A percentile compares a stretch with the other conserved stretches of the same genome.
Conservation (phyloP, 2,888 invertebrate species). For the Morpho achilles region DNA sequence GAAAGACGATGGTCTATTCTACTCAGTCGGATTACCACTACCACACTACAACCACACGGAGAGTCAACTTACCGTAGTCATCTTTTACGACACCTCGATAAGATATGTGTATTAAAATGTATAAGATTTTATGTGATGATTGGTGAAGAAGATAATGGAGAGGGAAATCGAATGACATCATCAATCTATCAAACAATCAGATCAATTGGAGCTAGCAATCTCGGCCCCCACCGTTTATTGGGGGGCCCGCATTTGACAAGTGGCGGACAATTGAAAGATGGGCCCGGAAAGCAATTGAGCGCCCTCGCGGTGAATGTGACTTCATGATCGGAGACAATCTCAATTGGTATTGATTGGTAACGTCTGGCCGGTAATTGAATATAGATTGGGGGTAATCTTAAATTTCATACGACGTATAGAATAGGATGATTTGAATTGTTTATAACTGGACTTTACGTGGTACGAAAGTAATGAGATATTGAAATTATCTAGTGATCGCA, state of each 20-base stretch:
- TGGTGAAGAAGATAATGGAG: neutral
- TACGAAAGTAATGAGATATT: no score
- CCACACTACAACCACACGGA: no score
- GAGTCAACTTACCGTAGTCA: no score
- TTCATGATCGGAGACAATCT: conserved; percentile 59
- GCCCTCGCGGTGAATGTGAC: conserved; percentile 55
- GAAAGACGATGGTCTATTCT: no score
- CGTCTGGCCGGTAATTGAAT: conserved; percentile 22
- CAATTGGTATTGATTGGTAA: conserved; percentile 47
- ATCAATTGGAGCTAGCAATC: conserved; percentile 26
- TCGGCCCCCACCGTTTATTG: conserved; percentile 20
- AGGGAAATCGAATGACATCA: neutral
- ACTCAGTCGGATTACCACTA: no score
- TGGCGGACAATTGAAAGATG: conserved; percentile 59
- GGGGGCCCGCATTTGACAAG: conserved; percentile 23
- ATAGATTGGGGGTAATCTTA: conserved; percentile 14
- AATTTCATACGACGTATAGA: neutral
- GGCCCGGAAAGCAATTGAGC: conserved; percentile 54
- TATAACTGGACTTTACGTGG: no score
- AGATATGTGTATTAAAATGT: no score
- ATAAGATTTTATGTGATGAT: no score
- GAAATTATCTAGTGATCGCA: no score
- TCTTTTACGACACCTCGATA: no score
- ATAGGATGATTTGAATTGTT: neutral
- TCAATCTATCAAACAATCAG: conserved; percentile 17